Conservation (phyloP, 2,797 vertebrate genomes). For the Manis crassicaudata region DNA sequence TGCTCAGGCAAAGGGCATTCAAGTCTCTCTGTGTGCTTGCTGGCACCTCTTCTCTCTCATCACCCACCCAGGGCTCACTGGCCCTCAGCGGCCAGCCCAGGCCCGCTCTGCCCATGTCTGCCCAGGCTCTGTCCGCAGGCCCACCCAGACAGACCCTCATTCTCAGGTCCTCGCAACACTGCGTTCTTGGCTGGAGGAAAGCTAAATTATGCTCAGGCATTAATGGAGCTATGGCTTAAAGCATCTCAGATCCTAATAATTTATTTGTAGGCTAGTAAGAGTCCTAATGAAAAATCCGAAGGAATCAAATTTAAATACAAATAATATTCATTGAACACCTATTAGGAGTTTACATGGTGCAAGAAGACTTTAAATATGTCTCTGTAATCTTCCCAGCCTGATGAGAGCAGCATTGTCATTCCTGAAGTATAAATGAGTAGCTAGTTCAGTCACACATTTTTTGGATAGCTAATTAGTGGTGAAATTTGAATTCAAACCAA, state of each 20-base stretch:
- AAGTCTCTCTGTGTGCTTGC: neutral
- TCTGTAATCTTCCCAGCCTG: neutral
- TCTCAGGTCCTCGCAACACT: neutral
- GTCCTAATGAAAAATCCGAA: neutral
- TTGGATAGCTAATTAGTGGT: neutral
- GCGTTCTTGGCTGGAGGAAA: neutral
- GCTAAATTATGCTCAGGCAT: neutral
- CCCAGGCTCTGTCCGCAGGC: neutral
- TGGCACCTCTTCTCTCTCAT: neutral
- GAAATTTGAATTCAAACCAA: neutral
- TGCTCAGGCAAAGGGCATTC: neutral
- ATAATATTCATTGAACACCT: neutral
- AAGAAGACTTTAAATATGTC: neutral
- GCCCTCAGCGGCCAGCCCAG: neutral
- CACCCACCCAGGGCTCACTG: neutral
- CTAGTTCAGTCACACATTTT: neutral
- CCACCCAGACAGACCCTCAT: neutral
- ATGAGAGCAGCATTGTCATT: neutral
- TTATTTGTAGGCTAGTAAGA: neutral
- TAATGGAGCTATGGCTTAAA: neutral
- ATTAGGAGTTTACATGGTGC: neutral
- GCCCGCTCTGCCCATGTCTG: neutral
- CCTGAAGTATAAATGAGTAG: neutral
- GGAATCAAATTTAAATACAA: neutral
- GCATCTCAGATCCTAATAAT: neutral